Evolutionary conservation across 1,140 invertebrate species (phyloP), one percentile per base, ranked within the genome.

Genomic region (Pseudomyrmex pallidus): DNA sequence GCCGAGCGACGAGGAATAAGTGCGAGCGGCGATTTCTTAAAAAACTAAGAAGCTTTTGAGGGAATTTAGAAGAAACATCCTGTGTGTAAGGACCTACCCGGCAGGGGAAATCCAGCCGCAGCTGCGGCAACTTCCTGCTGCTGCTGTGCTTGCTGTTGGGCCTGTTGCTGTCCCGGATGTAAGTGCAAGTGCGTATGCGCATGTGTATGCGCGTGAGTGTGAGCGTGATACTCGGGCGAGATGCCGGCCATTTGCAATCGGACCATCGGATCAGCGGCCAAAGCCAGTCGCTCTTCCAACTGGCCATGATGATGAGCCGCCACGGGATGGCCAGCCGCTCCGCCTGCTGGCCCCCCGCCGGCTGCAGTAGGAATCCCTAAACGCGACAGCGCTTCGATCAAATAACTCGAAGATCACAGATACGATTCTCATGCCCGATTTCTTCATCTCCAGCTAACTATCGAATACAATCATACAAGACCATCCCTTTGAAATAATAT

Each of bases 171-270:
- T 92, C 97, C 97, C 89, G 96, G 97, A 95, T 98, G 97, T 92
- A 98, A 96, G 95, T 98, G 97, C 91, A 98, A 96, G 95, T 98
- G 97, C 88, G 97, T 97, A 95, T 98, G 98, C 90, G 98, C 97
- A 95, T 98, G 98, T 88, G 97, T 97, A 94, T 98, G 97, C 70
- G 97, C 97, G 93, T 98, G 97, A 76, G 96, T 97, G 92, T 97
- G 97, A 87, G 97, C 96, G 92, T 97, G 97, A 93, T 97, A 97
- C 94, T 96, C 97, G 80, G 96, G 97, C 88, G 96, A 97, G 87
- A 97, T 96, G 89, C 97, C 97, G 86, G 97, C 97, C 97, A 98
- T 97, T 95, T 98, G 97, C 82, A 98, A 95, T 68, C 97, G 96
- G 88, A 97, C 95, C 95, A 97, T 96, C 72, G 96, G 96, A 93